A percentile compares a stretch with the other conserved stretches of the same genome.
Evolutionary conservation across 30 jellyfish, hydroid and myxozoan species (phyloP).

Genomic region (Aurelia sp.): DNA sequence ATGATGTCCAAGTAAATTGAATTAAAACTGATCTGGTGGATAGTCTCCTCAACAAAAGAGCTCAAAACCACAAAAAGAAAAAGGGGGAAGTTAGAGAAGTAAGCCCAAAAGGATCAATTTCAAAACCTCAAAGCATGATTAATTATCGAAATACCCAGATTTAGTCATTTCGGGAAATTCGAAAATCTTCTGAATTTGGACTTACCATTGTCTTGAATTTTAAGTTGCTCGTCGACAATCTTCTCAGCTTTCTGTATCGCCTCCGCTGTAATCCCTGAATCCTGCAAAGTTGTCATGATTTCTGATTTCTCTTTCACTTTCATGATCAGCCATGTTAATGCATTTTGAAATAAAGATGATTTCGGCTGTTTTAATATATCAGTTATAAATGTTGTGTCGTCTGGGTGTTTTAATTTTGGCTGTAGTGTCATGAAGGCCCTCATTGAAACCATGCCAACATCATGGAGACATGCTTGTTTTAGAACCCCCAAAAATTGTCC

Average conservation of each 20-base stretch:
- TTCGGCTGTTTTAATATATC: conserved; percentile 65
- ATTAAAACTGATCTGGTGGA: too few species aligned
- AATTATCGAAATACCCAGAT: too few species aligned
- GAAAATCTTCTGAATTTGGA: too few species aligned
- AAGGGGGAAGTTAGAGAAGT: too few species aligned
- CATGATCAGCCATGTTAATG: conserved; percentile 76
- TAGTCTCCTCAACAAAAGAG: too few species aligned
- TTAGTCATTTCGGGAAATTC: too few species aligned
- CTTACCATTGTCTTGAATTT: conserved; percentile 56
- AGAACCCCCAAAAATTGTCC: conserved; percentile 16
- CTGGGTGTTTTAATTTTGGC: conserved; percentile 68
- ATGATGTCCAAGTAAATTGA: too few species aligned
- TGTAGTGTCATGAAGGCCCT: conserved; percentile 82
- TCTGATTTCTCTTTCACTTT: conserved; percentile 61
- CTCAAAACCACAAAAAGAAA: too few species aligned
- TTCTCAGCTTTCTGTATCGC: conserved; percentile 45
- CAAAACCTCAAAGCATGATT: too few species aligned
- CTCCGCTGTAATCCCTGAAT: conserved; percentile 39
- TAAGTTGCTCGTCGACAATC: conserved; percentile 54
- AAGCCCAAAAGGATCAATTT: too few species aligned
- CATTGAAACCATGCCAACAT: conserved; percentile 83
- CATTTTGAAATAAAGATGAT: conserved; percentile 78
- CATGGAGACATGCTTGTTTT: conserved; percentile 79
- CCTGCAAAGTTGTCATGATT: conserved; percentile 22
- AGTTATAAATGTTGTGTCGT: conserved; percentile 47